Conservation (phyloP, 2,797 vertebrate species). For the Fistularia tabacaria region DNA sequence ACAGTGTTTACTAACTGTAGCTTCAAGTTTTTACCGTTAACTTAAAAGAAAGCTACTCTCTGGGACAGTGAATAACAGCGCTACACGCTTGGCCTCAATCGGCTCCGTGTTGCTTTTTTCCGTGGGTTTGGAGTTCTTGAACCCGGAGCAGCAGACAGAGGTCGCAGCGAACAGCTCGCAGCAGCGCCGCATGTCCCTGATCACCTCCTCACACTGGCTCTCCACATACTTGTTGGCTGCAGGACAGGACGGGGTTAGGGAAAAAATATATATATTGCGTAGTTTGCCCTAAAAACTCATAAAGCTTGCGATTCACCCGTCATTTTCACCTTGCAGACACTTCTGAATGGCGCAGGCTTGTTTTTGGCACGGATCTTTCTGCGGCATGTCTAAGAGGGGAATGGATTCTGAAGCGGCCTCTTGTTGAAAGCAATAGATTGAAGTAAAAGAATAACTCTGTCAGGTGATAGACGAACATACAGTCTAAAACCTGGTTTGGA, state of each 20-base stretch:
- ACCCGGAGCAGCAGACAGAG: constrained; percentile 69
- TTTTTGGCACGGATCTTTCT: constrained; percentile 69
- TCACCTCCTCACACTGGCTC: constrained; percentile 64
- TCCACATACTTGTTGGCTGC: constrained; percentile 67
- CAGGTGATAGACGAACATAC: too few species aligned
- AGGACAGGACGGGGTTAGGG: too few species aligned
- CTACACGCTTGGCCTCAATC: too few species aligned
- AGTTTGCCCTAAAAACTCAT: too few species aligned
- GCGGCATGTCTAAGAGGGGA: constrained; percentile 56
- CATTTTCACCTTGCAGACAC: constrained; percentile 66
- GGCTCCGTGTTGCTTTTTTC: constrained; percentile 15
- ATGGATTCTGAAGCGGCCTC: background rate
- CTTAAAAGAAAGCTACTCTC: too few species aligned
- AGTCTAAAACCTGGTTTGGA: too few species aligned
- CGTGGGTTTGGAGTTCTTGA: constrained; percentile 41
- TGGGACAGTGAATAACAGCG: background rate
- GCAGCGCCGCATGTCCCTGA: constrained; percentile 65
- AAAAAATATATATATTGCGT: too few species aligned
- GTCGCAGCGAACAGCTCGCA: constrained; percentile 34
- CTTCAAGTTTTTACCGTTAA: too few species aligned
- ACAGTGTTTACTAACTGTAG: too few species aligned
- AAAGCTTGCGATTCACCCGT: too few species aligned
- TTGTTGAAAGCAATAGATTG: background rate
- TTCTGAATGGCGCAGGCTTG: constrained; percentile 68
- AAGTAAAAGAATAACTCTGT: too few species aligned